Conservation (phyloP, 53 echinoderm and acorn worm species). For the Stichopus horrens region DNA sequence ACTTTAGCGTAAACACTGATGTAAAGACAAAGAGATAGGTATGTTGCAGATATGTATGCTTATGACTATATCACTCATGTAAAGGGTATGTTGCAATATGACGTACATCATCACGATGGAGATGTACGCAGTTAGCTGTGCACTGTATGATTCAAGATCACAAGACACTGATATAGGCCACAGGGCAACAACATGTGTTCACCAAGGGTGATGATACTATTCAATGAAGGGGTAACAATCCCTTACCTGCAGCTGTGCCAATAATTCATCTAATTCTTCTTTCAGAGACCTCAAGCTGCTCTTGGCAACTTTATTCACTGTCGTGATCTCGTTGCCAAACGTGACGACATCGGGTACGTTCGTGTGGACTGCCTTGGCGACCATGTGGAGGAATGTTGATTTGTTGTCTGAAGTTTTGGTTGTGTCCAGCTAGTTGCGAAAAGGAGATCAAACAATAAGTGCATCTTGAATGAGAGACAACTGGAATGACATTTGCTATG, state of each 20-base stretch:
- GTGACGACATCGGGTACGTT: constrained; percentile 84
- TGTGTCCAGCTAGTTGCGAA: constrained; percentile 73
- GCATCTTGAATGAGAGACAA: neutral
- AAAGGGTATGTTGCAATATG: no score
- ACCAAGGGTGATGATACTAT: neutral
- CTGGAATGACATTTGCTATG: neutral
- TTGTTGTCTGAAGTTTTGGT: constrained; percentile 98
- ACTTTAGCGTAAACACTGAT: no score
- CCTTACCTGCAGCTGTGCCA: constrained; percentile 72
- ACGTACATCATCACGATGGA: no score
- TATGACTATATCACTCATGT: no score
- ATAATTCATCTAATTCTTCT: constrained; percentile 71
- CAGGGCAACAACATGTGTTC: no score
- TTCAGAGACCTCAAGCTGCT: constrained; percentile 64
- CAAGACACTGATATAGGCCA: no score
- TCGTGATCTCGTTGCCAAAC: constrained; percentile 87
- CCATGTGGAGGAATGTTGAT: constrained; percentile 93
- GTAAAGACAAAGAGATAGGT: no score
- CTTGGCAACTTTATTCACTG: constrained; percentile 83
- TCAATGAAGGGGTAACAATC: neutral
- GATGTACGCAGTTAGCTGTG: no score
- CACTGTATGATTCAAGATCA: no score
- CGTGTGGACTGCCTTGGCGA: constrained; percentile 86
- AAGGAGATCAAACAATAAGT: neutral
- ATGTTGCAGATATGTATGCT: no score